phyloP scores from a whole-genome alignment of 2,888 invertebrate species.

The Enchytraeus crypticus region DNA sequence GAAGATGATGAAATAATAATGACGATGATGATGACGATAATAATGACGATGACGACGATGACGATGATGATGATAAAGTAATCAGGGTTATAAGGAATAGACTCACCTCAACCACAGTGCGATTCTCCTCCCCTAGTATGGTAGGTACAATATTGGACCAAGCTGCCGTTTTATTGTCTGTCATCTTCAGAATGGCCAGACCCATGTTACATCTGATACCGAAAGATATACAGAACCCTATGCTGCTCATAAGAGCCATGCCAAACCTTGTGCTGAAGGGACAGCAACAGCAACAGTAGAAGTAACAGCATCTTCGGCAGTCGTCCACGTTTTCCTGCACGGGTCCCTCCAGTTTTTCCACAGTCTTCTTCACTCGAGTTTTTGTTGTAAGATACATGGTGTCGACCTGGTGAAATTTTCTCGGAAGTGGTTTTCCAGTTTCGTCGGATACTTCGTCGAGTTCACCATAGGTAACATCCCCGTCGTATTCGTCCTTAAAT shows the following conservation, averaged over 20 bases:
- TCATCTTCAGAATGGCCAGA: slow-evolving; percentile 79
- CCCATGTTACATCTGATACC: slow-evolving; percentile 99
- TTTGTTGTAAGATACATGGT: background rate
- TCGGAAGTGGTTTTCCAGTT: slow-evolving; percentile 1
- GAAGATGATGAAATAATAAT: no score
- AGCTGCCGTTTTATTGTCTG: slow-evolving; percentile 33
- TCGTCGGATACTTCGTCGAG: slow-evolving; percentile 38
- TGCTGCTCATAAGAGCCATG: slow-evolving; percentile 50
- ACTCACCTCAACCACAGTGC: background rate
- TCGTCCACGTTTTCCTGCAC: background rate
- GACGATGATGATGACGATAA: no score
- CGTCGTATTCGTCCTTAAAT: no score
- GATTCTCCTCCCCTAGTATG: background rate
- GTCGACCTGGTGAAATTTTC: background rate
- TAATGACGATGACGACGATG: no score
- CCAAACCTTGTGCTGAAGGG: slow-evolving; percentile 39
- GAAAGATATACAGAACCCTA: slow-evolving; percentile 53
- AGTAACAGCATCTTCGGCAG: background rate
- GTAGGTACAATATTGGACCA: background rate
- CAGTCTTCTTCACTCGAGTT: background rate
- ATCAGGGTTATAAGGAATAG: no score
- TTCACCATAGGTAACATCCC: slow-evolving; percentile 42
- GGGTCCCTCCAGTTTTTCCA: background rate
- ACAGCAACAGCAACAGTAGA: background rate
- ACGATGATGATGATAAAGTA: no score